Evolutionary conservation across 2,797 vertebrate species (phyloP).

Genomic region (Pseudomugil gertrudae): DNA sequence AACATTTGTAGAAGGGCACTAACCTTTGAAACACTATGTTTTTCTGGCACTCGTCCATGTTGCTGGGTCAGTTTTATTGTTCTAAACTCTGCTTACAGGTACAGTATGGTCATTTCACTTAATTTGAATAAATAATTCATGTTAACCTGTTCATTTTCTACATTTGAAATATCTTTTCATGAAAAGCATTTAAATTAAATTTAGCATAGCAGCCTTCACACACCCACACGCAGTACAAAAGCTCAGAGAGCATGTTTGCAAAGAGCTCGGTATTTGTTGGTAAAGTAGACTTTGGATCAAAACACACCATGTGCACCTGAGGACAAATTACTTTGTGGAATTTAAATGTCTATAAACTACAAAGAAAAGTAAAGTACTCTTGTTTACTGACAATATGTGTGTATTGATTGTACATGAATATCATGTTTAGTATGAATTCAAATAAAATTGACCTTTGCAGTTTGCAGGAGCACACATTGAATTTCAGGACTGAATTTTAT

Average conservation of each 20-base stretch:
- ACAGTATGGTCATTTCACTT: background rate
- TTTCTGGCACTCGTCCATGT: constrained; percentile 21
- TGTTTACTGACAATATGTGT: background rate
- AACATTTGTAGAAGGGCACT: constrained; percentile 48
- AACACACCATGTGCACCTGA: constrained; percentile 30
- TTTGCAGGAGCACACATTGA: background rate
- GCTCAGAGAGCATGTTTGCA: constrained; percentile 73
- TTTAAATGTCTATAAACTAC: background rate
- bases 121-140: background rate
- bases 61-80: constrained; percentile 56
- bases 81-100: constrained; percentile 20
- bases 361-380: background rate
- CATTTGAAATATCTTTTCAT: background rate
- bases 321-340: constrained; percentile 21
- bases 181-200: background rate
- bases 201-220: background rate
- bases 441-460: background rate
- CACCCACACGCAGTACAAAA: constrained; percentile 1
- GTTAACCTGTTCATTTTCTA: background rate
- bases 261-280: constrained; percentile 70
- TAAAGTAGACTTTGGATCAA: constrained; percentile 75
- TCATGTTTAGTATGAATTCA: background rate
- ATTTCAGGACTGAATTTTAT: background rate
- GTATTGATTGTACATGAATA: background rate
- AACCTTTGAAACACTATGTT: constrained; percentile 62